Percentiles rank a stretch among this genome's conserved stretches.
Conservation (phyloP, 2,888 invertebrate genomes). For the Agriopis aurantiaria region DNA sequence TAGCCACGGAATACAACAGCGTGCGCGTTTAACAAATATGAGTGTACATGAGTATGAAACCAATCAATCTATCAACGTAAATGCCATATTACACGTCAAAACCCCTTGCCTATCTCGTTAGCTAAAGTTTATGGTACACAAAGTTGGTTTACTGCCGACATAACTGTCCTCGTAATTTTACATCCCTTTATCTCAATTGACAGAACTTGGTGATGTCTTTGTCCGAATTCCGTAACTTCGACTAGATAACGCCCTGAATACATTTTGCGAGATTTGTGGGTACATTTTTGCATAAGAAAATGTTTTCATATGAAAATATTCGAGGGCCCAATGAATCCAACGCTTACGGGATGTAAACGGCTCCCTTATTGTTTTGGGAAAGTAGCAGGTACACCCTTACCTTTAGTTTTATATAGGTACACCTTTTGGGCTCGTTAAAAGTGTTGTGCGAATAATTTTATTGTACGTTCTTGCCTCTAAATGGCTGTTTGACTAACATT, state of each 20-base stretch:
- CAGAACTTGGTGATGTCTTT: constrained; percentile 78
- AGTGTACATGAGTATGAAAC: background rate
- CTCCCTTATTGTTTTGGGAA: constrained; percentile 47
- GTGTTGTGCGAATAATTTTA: constrained; percentile 41
- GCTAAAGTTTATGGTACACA: constrained; percentile 61
- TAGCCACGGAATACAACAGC: too few relatives aligned
- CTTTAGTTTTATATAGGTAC: constrained; percentile 43
- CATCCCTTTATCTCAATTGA: constrained; percentile 80
- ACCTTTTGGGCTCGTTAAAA: constrained; percentile 46
- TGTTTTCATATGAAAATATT: constrained; percentile 47
- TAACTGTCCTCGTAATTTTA: constrained; percentile 79
- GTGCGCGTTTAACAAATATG: too few relatives aligned
- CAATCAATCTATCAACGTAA: constrained; percentile 34
- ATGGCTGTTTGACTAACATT: constrained; percentile 31
- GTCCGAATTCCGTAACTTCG: constrained; percentile 61
- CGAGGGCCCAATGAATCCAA: constrained; percentile 41
- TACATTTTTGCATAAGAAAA: constrained; percentile 47
- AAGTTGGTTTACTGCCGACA: constrained; percentile 70
- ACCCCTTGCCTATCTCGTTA: constrained; percentile 57
- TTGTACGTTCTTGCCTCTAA: constrained; percentile 19
- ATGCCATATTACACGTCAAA: constrained; percentile 44
- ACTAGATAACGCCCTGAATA: constrained; percentile 64
- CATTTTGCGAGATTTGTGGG: constrained; percentile 56
- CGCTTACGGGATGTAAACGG: constrained; percentile 43
- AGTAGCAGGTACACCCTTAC: constrained; percentile 36